Base-by-base conservation (phyloP, 2,888 invertebrate genomes). In the Hipparchia semele region DNA sequence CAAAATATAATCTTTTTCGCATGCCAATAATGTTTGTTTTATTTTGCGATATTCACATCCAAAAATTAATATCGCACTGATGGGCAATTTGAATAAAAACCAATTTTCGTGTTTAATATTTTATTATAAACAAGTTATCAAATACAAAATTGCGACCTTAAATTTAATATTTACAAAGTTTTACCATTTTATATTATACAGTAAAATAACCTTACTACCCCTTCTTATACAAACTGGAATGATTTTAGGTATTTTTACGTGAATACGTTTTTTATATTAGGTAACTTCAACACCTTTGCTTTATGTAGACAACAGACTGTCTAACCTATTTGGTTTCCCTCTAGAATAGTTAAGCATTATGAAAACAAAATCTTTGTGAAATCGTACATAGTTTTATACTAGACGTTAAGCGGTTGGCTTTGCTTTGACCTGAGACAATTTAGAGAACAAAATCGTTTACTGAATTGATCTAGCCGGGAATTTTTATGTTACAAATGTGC, bases 91-190 rank as follows among this genome's bases (percentile, higher is more conserved):
- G 39, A 39, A 39, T 49, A 3, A 54, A 68, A 69, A 60, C 53
- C 5, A 0, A 6, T n/a, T 51, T 23, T n/a, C 13, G 39, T 46
- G 68, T 59, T 68, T 68, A 58, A 58, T 13, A 72, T 80, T 90
- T 90, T 87, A 86, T 89, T 90, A 86, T 83, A 89, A 88, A 90
- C 86, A 88, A 85, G 80, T 82, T 83, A 84, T 87, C 74, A 74
- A 79, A 86, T 87, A 90, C 87, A 92, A 91, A 90, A 84, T 82
- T 79, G 60, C 73, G 62, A 61, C 83, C 84, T 87, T 86, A 75
- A 53, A 80, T 76, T 75, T 84, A 86, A 79, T 91, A 91, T 91
- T 86, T 91, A 91, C 90, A 90, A 80, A 83, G 78, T 85, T 84
- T 74, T 83, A 72, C 70, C 86, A 83, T 83, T 81, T 79, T 86